Evolutionary conservation across 2,888 invertebrate genomes (phyloP).

Genomic region (Troides aeacus): DNA sequence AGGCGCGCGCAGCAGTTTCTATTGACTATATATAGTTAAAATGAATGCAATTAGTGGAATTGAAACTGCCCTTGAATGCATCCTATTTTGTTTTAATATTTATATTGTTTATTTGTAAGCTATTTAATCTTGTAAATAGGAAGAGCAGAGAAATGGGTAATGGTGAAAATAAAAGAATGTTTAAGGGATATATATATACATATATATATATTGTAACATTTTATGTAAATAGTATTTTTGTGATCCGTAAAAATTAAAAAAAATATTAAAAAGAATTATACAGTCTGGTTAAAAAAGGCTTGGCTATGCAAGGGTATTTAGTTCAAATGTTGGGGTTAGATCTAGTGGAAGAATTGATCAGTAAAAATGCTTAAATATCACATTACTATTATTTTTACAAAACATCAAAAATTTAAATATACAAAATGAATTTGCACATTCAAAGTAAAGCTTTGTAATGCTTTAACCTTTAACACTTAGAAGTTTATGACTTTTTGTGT

Average conservation of each 20-base stretch:
- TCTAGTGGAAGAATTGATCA: not conserved
- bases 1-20: conserved; percentile 10
- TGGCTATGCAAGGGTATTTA: conserved; percentile 33
- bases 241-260: conserved; percentile 71
- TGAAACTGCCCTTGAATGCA: conserved; percentile 47
- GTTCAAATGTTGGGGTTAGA: conserved; percentile 4
- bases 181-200: conserved; percentile 42
- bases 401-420: not conserved
- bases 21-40: conserved; percentile 21
- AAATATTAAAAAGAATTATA: conserved; percentile 44
- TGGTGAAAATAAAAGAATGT: conserved; percentile 56
- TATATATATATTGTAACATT: conserved; percentile 47
- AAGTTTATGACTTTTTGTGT: conserved; percentile 13
- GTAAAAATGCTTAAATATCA: not conserved
- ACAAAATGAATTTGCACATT: not conserved
- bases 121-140: conserved; percentile 74
- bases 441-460: conserved; percentile 4
- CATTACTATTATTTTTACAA: not conserved
- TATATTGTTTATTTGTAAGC: conserved; percentile 76
- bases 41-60: conserved; percentile 31
- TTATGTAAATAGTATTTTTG: conserved; percentile 74
- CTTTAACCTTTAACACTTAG: conserved; percentile 9
- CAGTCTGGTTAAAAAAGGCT: conserved; percentile 36
- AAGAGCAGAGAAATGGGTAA: conserved; percentile 58
- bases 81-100: conserved; percentile 68